Conservation (phyloP, 2,113 vertebrate genomes). For the Brachionichthys hirsutus region DNA sequence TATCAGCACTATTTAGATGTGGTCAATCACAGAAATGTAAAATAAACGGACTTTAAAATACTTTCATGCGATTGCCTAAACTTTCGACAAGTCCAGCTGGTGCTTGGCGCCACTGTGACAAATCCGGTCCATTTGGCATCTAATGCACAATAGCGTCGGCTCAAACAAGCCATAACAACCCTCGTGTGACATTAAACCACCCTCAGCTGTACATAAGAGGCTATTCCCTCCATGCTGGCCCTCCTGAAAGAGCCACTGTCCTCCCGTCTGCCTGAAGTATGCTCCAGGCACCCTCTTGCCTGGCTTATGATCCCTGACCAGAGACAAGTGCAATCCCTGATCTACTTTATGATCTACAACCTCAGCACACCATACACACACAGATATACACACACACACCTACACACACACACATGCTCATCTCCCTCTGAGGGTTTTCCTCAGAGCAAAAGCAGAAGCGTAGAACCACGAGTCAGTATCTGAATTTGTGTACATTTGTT, state of each 20-base stretch:
- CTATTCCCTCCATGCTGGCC: constrained; percentile 15
- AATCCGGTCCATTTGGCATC: constrained; percentile 34
- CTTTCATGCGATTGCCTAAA: constrained; percentile 22
- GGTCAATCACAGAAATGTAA: constrained; percentile 23
- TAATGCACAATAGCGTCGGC: constrained; percentile 34
- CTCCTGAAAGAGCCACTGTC: constrained; percentile 23
- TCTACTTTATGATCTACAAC: constrained; percentile 48
- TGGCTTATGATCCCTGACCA: constrained; percentile 55
- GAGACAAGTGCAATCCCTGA: constrained; percentile 39
- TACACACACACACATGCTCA: constrained; percentile 10
- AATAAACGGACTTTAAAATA: constrained; percentile 29
- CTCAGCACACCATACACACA: too few relatives aligned
- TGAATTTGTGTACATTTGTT: too few relatives aligned
- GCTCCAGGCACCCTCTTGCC: constrained; percentile 34
- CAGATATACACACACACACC: constrained; percentile 10
- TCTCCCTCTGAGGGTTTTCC: constrained; percentile 25
- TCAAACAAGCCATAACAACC: constrained; percentile 36
- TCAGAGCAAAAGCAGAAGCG: constrained; percentile 32
- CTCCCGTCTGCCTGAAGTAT: constrained; percentile 33
- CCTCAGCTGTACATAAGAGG: constrained; percentile 49
- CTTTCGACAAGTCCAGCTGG: constrained; percentile 17
- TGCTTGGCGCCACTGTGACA: constrained; percentile 19
- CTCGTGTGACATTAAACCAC: constrained; percentile 27
- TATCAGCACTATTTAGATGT: constrained; percentile 31
- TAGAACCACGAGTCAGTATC: constrained; percentile 31